Base-by-base conservation (phyloP, 2,113 vertebrate species). In the Corythaixoides concolor region DNA sequence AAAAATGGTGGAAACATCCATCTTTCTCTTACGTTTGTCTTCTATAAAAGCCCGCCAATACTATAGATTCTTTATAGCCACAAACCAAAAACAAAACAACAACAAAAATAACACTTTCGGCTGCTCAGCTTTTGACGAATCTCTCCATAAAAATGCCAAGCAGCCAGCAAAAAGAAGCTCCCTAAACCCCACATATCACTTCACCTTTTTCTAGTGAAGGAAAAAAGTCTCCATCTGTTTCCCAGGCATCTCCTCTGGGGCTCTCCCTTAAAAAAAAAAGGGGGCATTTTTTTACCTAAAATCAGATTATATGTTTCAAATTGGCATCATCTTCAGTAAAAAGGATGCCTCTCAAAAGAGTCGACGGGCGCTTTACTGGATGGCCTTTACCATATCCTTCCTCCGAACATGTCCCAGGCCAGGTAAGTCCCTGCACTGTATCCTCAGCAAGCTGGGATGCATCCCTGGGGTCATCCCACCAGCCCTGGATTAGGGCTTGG, bases 1-100 rank as follows among this genome's bases (percentile, higher is more conserved):
- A 94, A 86, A 94, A 87, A 82, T 21, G 73, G 49, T 89, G 66
- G 76, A 53, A 85, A 85, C 70, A 68, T 93, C 77, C 16, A 12
- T 92, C 77, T 87, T 60, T 30, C 76, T n/a, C 84, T 30, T 84
- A 59, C 4, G 33, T 90, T 91, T 94, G 78, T 56, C 85, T 82
- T 60, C 64, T 15, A 24, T 68, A 82, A 88, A 91, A 95, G 67
- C 67, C 67, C 90, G 89, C 30, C 53, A 72, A 14, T 33, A 27
- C 56, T 85, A 77, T 23, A 75, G 84, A 75, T 87, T 72, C 72
- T 85, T 95, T 92, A 82, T 60, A 79, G 58, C 45, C 72, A 63
- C 70, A 85, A 77, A 84, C 23, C 35, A 49, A 72, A 92, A 88
- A 5, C 84, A 70, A 88, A 63, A 56, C 11, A 32, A n/a, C 52